Evolutionary conservation across 1,140 invertebrate species (phyloP), one percentile per base, ranked within the genome.

Genomic region (Drosophila sulfurigaster): DNA sequence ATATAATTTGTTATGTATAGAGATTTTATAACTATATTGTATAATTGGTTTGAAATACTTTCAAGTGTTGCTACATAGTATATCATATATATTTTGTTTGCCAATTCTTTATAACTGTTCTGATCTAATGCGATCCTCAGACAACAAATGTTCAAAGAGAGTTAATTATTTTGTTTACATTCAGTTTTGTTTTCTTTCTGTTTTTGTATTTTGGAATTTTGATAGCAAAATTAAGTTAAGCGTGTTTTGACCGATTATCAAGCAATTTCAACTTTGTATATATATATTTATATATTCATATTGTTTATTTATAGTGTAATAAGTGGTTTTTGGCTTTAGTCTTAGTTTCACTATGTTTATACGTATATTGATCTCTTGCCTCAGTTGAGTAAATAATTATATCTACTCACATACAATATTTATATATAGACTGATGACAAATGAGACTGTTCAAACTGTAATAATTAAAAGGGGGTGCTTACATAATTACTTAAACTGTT

Each of bases 181-280:
- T 30, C 5, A 13, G 3, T 54, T 63, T 63, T 46, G 28, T 35
- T 28, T 45, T 45, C n/a, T 43, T n/a, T 59, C 59, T 62, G 10
- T 45, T 43, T 28, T 11, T 38, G 35, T 38, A 38, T 38, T 70
- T 57, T 75, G 57, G 43, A 57, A 57, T 78, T 85, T 70, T 72
- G 69, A 57, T 25, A 57, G 32, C 79, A 87, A 74, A 68, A 68
- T 77, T 82, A 72, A 69, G 51, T 80, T 67, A 63, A 73, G 85
- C 85, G 81, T 89, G 35, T 71, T 83, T 73, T 76, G 75, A 81
- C 79, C 86, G 85, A 89, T 89, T 89, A 89, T 89, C 85, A 89
- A 89, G 85, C 85, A 89, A 89, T 89, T 85, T 89, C 69, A 89
- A 89, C 85, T 89, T 49, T 81, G 64, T 82, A 63, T 81, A 76